A percentile compares a stretch with the other conserved stretches of the same genome.
These are phyloP conservation scores for Diceros bicornis DNA, from an alignment of 2,797 vertebrate genomes.

Conservation along the genomic window DNA sequence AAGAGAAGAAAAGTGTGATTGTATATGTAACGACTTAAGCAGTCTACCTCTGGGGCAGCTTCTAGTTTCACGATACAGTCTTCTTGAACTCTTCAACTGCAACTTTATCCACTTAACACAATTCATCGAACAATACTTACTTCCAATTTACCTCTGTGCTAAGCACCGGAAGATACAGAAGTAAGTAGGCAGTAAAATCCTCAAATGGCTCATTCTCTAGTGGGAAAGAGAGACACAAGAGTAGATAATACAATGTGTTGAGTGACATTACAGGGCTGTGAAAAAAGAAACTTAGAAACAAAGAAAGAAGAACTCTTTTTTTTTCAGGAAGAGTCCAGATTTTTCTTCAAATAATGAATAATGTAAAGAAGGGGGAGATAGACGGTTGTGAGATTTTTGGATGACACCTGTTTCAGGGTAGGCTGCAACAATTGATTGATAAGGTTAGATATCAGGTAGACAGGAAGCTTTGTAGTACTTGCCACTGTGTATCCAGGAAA, in stretches of 20 bases:
- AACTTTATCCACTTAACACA: background rate
- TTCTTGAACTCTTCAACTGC: background rate
- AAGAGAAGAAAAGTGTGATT: background rate
- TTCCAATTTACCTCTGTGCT: background rate
- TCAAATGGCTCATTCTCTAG: background rate
- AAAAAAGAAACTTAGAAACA: background rate
- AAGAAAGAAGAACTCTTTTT: background rate
- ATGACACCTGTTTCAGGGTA: background rate
- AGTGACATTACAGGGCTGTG: background rate
- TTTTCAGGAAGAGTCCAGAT: background rate
- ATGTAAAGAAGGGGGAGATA: background rate
- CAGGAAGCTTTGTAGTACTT: background rate
- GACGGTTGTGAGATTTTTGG: background rate
- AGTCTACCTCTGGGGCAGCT: background rate
- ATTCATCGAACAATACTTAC: background rate
- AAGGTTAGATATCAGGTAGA: background rate
- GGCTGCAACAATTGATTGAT: background rate
- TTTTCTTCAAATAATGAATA: constrained; percentile 29
- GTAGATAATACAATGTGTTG: background rate
- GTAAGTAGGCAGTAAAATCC: background rate
- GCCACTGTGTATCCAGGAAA: background rate
- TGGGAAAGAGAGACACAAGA: background rate
- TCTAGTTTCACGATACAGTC: background rate
- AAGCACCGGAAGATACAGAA: background rate
- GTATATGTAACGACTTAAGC: background rate